Base-by-base conservation (phyloP, 2,113 vertebrate species). In the Tragelaphus strepsiceros region DNA sequence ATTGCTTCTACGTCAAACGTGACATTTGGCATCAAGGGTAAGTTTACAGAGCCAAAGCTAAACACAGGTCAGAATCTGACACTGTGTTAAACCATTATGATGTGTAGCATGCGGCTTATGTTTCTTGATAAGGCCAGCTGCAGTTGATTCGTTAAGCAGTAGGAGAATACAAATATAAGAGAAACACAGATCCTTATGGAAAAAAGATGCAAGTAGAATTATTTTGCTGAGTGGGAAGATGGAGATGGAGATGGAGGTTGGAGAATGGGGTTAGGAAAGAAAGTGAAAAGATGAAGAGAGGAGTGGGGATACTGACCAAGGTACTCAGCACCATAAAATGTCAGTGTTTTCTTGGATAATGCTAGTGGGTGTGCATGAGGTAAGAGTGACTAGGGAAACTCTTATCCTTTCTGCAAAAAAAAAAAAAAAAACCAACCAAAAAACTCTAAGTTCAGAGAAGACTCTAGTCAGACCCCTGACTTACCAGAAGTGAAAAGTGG, bases 41-140 rank as follows among this genome's bases (percentile, higher is more conserved):
- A 83, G 83, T 74, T 93, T 85, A 78, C 2, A 7, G 82, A 84
- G 46, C 54, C 43, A 83, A 49, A 93, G 43, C 17, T 46, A 93
- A 88, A 82, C 64, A 59, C 86, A 64, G 80, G 56, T 92, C 78
- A 88, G 83, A 39, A 59, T 83, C 12, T 94, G 86, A 97, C 35
- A 14, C 83, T 32, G 4, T 49, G 59, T 80, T 85, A 95, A 88
- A 54, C 61, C 39, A 89, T 90, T 95, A 77, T 96, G 84, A 91
- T 56, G 53, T 83, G n/a, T 56, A 83, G 53, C 85, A 67, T 11
- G 21, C 43, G 32, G 51, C 64, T 97, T 96, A 22, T 54, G 39
- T 77, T 92, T 95, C 88, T 82, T 87, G 77, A 84, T 89, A 91
- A 97, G 62, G 43, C 32, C 71, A 82, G 88, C n/a, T 90, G n/a